Base-by-base conservation (phyloP, 2,797 vertebrate genomes). In the Nasua narica region DNA sequence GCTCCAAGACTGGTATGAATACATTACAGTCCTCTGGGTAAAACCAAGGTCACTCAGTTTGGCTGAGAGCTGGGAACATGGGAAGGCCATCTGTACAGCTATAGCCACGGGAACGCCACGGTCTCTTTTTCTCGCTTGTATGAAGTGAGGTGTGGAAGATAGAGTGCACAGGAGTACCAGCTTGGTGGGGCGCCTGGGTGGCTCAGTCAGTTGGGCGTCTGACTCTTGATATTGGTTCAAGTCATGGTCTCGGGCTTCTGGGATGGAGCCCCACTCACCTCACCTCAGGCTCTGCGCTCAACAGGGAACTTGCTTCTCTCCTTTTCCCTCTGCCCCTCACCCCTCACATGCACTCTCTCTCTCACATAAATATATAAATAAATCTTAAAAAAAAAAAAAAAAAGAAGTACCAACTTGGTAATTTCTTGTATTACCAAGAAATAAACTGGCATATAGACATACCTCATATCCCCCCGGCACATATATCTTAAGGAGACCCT, bases 21-120 rank as follows among this genome's bases (percentile, higher is more conserved):
- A 65, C 8, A 69, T 35, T n/a, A 23, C 78, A 90, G 12, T 43
- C 76, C 74, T 13, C 67, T 54, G 32, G 50, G 21, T 43, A 82
- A 95, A 92, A 67, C 70, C 37, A 90, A 90, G 21, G n/a, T 65
- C 83, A 25, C 65, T 87, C 46, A 43, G 32, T 60, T 13, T 43
- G 78, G 99, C 97, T 2, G 98, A 99, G 43, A 98, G 96, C 95
- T 98, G 98, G 77, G 97, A 96, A 10, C 98, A 99, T 8, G 98
- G 98, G 93, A 99, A 97, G 92, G 99, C 84, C 54, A 99, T 88
- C 0, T 96, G 98, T 79, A 98, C 96, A 8, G 98, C 98, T 21
- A 94, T 3, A 19, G 95, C 95, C 1, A 98, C 99, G 0, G 85
- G 98, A 90, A 99, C 82, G 86, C 98, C 98, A 78, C 1, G 29